Evolutionary conservation across 2,888 invertebrate species (phyloP), one percentile per base, ranked within the genome.

Genomic region (Aleiodes testaceus): DNA sequence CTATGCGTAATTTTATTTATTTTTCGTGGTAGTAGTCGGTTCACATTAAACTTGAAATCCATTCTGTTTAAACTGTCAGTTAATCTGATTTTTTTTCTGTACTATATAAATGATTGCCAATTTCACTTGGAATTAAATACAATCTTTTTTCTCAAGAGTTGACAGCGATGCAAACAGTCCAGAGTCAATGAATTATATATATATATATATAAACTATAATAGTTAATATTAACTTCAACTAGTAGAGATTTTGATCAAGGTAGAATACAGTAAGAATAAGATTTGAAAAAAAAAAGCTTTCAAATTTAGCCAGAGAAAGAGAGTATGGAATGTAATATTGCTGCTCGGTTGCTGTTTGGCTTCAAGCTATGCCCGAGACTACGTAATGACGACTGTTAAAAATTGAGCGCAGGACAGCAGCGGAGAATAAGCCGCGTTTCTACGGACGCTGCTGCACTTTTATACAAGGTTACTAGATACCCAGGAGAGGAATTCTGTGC

Each of bases 1-100:
- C 81, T 85, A 47, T 87, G 85, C 53, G 84, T 84, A 75, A 87
- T 83, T 80, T 85, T 87, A 80, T 86, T 87, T 77, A 87, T 87
- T 75, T 82, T 83, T 74, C 81, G 82, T 14, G 86, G 87, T 68
- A 87, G 74, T 36, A 87, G 80, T 74, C 80, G 84, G 75, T 87
- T 87, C 50, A 87, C 79, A 78, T 85, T 84, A 79, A 86, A 87
- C 75, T 83, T 84, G 78, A 87, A 87, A 79, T 87, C 87, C 87
- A 87, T 87, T 53, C 75, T 71, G 61, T 18, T 42, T 36, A 59
- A 18, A 18, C 42, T 36, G 16, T 59, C 42, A 16, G 14, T n/a
- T 59, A 42, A 42, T 36, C 16, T 55, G 36, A 42, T 30, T 42
- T 59, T 42, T 14, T 26, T 26, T 26, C 26, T n/a, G n/a, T n/a